These are phyloP conservation scores for Artibeus jamaicensis DNA, from an alignment of 2,797 vertebrate genomes.

Conservation along the genomic window DNA sequence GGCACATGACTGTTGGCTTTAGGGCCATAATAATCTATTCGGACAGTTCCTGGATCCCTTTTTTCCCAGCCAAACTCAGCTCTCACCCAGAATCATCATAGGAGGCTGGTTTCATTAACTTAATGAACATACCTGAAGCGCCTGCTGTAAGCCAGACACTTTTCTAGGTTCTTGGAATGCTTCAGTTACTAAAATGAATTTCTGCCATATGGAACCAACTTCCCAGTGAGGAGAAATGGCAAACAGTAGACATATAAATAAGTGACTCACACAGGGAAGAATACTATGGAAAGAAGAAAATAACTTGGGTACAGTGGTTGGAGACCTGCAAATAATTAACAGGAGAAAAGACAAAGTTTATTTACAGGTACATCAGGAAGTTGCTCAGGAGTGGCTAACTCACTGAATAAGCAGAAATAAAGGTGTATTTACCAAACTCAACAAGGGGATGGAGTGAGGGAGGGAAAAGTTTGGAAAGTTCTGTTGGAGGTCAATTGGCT, in stretches of 20 bases:
- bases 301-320: neutral
- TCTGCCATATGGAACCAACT: neutral
- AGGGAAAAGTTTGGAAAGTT: neutral
- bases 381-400: neutral
- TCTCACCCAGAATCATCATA: neutral
- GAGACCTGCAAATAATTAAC: neutral
- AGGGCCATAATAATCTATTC: neutral
- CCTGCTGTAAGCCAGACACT: neutral
- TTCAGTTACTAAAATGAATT: neutral
- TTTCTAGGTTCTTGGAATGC: neutral
- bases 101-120: neutral
- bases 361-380: neutral
- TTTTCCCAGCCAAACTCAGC: neutral
- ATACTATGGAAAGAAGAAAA: neutral
- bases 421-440: neutral
- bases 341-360: neutral
- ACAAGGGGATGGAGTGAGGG: neutral
- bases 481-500: neutral
- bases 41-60: neutral
- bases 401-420: neutral
- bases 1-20: neutral
- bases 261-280: neutral
- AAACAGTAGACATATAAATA: neutral
- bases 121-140: neutral
- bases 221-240: neutral